Percentiles rank a stretch among this genome's conserved stretches.
Evolutionary conservation across 2,888 invertebrate genomes (phyloP).

Genomic region (Caenorhabditis sp.): DNA sequence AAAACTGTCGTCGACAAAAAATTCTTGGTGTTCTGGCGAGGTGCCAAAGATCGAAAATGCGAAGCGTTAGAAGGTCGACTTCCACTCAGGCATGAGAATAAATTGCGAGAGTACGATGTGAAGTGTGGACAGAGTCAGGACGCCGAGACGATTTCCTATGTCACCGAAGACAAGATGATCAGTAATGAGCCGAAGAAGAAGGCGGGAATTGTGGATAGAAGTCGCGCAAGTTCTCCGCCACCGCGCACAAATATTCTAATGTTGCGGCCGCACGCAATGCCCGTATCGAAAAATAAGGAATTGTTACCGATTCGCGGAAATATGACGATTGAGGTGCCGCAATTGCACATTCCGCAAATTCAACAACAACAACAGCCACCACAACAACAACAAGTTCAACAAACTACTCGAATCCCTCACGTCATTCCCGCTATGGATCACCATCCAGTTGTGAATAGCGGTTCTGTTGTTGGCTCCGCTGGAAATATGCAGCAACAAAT

Average conservation of each 20-base stretch:
- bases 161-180: constrained; percentile 7
- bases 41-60: constrained; percentile 20
- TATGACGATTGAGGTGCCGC: constrained; percentile 17
- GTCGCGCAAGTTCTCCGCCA: constrained; percentile 1
- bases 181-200: constrained; percentile 12
- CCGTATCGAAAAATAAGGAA: neutral
- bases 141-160: constrained; percentile 9
- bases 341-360: neutral
- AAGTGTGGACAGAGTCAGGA: neutral
- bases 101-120: constrained; percentile 14
- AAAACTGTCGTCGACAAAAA: neutral
- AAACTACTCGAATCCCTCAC: neutral
- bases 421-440: neutral
- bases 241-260: neutral
- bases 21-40: constrained; percentile 29
- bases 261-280: neutral
- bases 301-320: neutral
- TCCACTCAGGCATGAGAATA: constrained; percentile 14
- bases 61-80: constrained; percentile 11
- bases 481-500: neutral
- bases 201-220: neutral
- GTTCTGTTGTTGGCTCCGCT: no score
- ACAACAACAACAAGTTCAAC: neutral
- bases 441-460: neutral
- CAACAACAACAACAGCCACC: neutral